Percentiles rank a stretch among this genome's conserved stretches.
Evolutionary conservation across 2,113 vertebrate genomes (phyloP).

Genomic region (Abramis brama): DNA sequence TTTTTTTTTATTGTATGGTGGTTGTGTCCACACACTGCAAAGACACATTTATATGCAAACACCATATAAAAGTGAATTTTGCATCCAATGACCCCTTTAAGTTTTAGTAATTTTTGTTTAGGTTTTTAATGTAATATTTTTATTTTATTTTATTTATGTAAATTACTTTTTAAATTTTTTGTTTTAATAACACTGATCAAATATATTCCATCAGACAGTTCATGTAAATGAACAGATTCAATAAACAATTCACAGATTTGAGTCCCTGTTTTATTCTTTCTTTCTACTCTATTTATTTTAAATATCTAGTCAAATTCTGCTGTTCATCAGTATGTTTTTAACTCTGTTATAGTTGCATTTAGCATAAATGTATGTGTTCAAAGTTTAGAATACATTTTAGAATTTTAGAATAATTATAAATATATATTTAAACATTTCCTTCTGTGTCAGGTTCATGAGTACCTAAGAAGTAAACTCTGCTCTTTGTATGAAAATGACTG

Average conservation of each 20-base stretch:
- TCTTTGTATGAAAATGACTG: slow-evolving; percentile 81
- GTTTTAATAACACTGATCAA: neutral
- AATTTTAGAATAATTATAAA: neutral
- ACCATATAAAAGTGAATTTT: too few species aligned
- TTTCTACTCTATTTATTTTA: neutral
- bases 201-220: neutral
- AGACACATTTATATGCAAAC: too few species aligned
- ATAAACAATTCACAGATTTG: neutral
- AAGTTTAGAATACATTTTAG: neutral
- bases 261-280: neutral
- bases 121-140: neutral
- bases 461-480: slow-evolving; percentile 79
- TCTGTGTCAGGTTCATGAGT: slow-evolving; percentile 75
- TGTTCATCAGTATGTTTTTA: neutral
- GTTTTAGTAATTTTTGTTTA: neutral
- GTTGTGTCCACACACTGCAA: too few species aligned
- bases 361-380: neutral
- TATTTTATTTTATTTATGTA: neutral
- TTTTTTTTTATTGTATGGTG: too few species aligned
- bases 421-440: neutral
- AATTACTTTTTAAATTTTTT: neutral
- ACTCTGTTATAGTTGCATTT: neutral
- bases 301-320: neutral
- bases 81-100: neutral
- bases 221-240: neutral